A percentile compares a stretch with the other conserved stretches of the same genome.
Conservation (phyloP, 2,888 invertebrate species). For the Eupsilia transversa region DNA sequence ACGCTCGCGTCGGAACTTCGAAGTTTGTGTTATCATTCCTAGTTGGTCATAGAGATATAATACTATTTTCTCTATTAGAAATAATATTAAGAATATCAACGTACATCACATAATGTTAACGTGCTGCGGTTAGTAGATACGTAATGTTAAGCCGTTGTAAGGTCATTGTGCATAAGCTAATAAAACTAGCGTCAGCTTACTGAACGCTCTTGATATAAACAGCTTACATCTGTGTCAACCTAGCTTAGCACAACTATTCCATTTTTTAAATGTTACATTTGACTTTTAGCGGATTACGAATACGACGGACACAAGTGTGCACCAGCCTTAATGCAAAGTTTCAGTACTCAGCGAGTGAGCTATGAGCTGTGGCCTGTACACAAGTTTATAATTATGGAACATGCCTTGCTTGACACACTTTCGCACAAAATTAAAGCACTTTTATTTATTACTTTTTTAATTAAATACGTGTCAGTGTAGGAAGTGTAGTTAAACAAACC, state of each 20-base stretch:
- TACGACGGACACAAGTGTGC: conserved; percentile 12
- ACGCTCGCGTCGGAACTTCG: conserved; percentile 70
- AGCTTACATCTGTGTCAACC: conserved; percentile 37
- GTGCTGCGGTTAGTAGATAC: conserved; percentile 49
- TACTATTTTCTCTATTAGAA: conserved; percentile 42
- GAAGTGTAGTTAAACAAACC: conserved; percentile 29
- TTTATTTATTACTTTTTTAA: conserved; percentile 44
- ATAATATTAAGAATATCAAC: conserved; percentile 29
- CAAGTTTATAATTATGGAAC: conserved; percentile 34
- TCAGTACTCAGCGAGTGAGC: conserved; percentile 15
- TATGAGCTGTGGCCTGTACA: conserved; percentile 7
- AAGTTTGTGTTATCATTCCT: conserved; percentile 67
- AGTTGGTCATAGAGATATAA: conserved; percentile 30
- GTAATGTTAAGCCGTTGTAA: conserved; percentile 61
- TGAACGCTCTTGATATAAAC: conserved; percentile 45
- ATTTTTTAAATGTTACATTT: conserved; percentile 29
- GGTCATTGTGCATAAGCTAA: conserved; percentile 55
- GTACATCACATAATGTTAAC: conserved; percentile 25
- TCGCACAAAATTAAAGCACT: conserved; percentile 39
- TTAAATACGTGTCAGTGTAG: conserved; percentile 33
- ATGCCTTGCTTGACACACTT: conserved; percentile 44
- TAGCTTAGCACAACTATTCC: conserved; percentile 22
- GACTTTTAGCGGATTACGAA: conserved; percentile 13
- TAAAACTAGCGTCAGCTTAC: conserved; percentile 60
- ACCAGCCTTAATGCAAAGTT: conserved; percentile 27